Percentiles rank a stretch among this genome's conserved stretches.
Evolutionary conservation across 2,113 vertebrate genomes (phyloP).

Genomic region (Macroglossus sobrinus): DNA sequence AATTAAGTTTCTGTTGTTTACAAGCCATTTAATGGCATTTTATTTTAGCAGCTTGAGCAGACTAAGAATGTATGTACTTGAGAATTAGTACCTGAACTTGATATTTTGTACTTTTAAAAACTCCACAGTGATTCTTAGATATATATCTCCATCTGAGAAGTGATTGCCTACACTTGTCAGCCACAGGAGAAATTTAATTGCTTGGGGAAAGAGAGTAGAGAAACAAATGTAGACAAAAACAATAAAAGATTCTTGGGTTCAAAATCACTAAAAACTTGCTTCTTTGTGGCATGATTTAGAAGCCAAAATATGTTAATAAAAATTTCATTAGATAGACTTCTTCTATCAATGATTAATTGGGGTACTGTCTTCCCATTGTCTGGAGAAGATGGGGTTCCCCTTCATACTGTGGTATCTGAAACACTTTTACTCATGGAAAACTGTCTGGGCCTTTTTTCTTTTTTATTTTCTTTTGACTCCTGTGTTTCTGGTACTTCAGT

Average conservation of each 20-base stretch:
- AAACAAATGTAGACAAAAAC: background rate
- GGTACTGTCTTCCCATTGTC: background rate
- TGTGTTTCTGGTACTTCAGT: background rate
- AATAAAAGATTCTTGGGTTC: background rate
- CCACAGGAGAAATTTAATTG: background rate
- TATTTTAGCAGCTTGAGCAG: background rate
- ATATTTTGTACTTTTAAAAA: background rate
- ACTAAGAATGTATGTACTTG: background rate
- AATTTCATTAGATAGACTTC: background rate
- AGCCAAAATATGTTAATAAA: background rate
- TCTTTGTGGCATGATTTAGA: background rate
- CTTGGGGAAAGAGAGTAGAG: background rate
- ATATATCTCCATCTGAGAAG: background rate
- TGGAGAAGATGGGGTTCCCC: fast-evolving
- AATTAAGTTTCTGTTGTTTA: background rate
- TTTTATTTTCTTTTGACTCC: background rate
- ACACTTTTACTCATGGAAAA: background rate
- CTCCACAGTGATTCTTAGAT: background rate
- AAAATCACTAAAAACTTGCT: background rate
- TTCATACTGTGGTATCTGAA: background rate
- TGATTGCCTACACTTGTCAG: background rate
- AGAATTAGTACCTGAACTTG: background rate
- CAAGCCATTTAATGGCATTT: background rate
- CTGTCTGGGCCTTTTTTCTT: background rate
- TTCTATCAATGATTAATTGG: background rate